These are phyloP conservation scores for Chrysopa pallens DNA, from an alignment of 1,140 invertebrate species.

Conservation along the genomic window DNA sequence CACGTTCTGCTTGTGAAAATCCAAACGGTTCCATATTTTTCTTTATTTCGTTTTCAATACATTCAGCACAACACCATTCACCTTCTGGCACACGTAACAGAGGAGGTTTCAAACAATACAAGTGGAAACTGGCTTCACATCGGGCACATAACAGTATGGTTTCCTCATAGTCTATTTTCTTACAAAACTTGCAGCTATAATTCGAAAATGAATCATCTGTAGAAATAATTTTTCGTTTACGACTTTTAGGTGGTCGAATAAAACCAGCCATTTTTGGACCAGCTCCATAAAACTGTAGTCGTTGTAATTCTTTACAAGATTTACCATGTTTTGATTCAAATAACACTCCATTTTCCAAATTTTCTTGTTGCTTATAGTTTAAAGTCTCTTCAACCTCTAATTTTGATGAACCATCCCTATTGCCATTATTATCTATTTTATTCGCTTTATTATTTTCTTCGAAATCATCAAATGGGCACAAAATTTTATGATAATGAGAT, in stretches of 20 bases:
- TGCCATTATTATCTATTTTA: constrained; percentile 27
- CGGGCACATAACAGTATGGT: constrained; percentile 91
- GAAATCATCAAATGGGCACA: constrained; percentile 84
- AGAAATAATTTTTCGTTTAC: constrained; percentile 31
- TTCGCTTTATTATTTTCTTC: constrained; percentile 43
- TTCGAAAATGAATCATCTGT: constrained; percentile 49
- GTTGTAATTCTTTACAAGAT: constrained; percentile 51
- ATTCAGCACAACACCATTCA: constrained; percentile 84
- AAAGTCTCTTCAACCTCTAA: constrained; percentile 27
- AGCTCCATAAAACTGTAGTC: constrained; percentile 72
- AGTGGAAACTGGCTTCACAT: constrained; percentile 95
- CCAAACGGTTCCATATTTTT: constrained; percentile 93
- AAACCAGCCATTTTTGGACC: constrained; percentile 76
- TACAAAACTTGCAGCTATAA: constrained; percentile 88
- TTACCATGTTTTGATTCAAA: constrained; percentile 19
- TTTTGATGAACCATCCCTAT: constrained; percentile 15
- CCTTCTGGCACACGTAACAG: constrained; percentile 87
- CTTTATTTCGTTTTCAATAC: constrained; percentile 82
- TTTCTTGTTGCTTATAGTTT: constrained; percentile 31
- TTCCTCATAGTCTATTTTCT: constrained; percentile 86
- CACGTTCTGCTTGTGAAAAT: constrained; percentile 86
- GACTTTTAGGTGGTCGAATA: constrained; percentile 24
- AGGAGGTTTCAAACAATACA: constrained; percentile 88
- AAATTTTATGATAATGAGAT: constrained; percentile 79
- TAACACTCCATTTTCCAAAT: constrained; percentile 49